phyloP scores from a whole-genome alignment of 2,797 vertebrate genomes.

The Fundulus diaphanus region DNA sequence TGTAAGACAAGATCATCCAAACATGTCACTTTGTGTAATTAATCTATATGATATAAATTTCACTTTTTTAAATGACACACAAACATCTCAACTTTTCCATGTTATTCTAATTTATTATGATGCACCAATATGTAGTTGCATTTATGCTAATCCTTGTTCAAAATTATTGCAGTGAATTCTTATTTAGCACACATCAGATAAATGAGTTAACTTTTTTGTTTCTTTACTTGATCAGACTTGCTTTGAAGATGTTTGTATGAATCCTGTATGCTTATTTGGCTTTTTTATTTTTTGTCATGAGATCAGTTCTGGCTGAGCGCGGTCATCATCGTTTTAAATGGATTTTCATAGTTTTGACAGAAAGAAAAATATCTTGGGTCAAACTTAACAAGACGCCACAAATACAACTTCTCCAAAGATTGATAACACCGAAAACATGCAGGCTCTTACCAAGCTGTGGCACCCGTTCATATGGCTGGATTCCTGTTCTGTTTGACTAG shows the following conservation, averaged over 20 bases:
- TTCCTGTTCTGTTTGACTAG: neutral
- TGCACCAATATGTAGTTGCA: too few species aligned
- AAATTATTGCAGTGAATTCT: neutral
- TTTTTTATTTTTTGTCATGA: neutral
- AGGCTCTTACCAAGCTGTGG: slow-evolving; percentile 10
- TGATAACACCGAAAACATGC: slow-evolving; percentile 31
- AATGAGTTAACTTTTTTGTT: neutral
- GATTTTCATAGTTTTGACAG: neutral
- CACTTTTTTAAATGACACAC: too few species aligned
- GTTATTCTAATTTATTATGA: too few species aligned
- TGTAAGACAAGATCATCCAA: too few species aligned
- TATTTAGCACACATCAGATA: too few species aligned
- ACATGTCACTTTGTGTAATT: too few species aligned
- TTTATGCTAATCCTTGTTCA: neutral
- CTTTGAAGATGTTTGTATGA: neutral
- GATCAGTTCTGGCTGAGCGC: neutral
- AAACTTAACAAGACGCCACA: slow-evolving; percentile 12
- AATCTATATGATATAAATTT: too few species aligned
- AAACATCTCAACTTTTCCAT: too few species aligned
- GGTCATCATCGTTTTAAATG: neutral
- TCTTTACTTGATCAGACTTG: neutral
- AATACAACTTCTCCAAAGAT: neutral
- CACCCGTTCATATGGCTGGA: neutral
- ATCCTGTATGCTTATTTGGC: neutral
- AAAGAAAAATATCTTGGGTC: neutral